Conservation (phyloP, 2,113 vertebrate genomes). For the Echinops telfairi region DNA sequence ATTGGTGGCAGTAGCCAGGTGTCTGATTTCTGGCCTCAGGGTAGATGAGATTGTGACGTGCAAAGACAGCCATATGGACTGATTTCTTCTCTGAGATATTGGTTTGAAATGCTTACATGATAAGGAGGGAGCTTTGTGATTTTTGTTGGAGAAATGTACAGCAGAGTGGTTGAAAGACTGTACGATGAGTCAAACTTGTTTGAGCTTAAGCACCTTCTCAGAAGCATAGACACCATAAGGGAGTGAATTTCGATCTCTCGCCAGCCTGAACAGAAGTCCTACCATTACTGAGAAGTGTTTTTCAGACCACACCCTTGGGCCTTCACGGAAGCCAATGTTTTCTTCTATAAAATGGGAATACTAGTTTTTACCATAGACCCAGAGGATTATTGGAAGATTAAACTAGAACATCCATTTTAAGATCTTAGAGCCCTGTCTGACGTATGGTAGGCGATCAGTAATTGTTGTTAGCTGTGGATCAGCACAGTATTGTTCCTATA, state of each 20-base stretch:
- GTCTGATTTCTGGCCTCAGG: neutral
- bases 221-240: too few species aligned
- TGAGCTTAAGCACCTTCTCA: neutral
- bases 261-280: too few species aligned
- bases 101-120: neutral
- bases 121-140: neutral
- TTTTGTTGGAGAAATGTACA: neutral
- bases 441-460: neutral
- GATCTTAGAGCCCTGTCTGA: neutral
- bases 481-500: neutral
- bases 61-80: neutral
- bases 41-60: neutral
- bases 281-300: too few species aligned
- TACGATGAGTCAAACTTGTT: neutral
- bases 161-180: neutral
- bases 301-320: too few species aligned
- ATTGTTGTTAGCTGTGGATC: neutral
- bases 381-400: neutral
- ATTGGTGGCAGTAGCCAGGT: neutral
- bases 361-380: neutral
- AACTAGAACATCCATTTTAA: neutral
- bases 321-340: constrained; percentile 32
- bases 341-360: constrained; percentile 53
- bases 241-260: too few species aligned
- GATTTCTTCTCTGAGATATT: neutral